Base-by-base conservation (phyloP, 2,888 invertebrate genomes). In the Phortica magna region DNA sequence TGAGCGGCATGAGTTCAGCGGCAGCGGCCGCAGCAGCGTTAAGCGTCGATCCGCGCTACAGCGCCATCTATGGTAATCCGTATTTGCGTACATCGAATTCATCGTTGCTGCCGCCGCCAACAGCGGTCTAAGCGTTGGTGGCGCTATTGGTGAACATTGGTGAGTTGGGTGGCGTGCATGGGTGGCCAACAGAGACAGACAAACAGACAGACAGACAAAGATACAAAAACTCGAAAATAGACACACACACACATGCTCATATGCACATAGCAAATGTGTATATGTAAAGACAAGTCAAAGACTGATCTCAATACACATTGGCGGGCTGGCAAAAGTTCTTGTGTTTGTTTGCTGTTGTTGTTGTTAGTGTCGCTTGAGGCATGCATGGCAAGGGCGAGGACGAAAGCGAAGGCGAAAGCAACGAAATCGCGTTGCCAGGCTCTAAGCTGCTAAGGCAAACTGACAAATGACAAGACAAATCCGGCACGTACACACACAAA, bases 11-110 rank as follows among this genome's bases (percentile, higher is more conserved):
- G 5, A 12, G 22, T 9, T 19, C 67, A 17, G 72, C 76, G 77
- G 17, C 79, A 76, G 43, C 59, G 7, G 68, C 48, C 6, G 76
- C 90, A 41, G 84, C 89, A 79, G 88, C 89, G 7, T 68, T 91
- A 65, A 90, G 88, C 67, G 95, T 97, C 42, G 97, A 97, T 91
- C 97, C 97, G 1, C 93, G 97, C 80, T 98, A 96, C 91, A 97
- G 97, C 74, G 97, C 98, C 68, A 95, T 96, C 9, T 98, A 98
- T 89, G 96, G 96, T 73, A 98, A 98, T 92, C 97, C 97, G 0
- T 97, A 97, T 91, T 93, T 97, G 82, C 93, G 97, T 88, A 94
- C 94, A 80, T 94, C 94, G 19, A 94, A 93, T 80, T 93, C 91
- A 64, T 92, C 91, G 64, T 89, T 92, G 83, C 93, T 93, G 91